phyloP scores from a whole-genome alignment of 2,797 vertebrate species.

The Carapus acus region DNA sequence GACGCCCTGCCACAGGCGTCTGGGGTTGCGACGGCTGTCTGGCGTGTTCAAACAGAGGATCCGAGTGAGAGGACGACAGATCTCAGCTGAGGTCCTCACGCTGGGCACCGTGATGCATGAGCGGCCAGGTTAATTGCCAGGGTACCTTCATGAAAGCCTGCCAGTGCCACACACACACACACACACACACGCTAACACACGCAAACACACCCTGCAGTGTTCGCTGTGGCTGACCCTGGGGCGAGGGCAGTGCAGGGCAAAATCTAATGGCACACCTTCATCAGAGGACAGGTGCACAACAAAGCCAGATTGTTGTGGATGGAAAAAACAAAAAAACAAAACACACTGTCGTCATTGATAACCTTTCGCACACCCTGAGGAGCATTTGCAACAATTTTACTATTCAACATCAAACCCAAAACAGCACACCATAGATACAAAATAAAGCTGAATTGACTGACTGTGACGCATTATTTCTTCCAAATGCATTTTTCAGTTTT shows the following conservation, averaged over 20 bases:
- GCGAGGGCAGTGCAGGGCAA: constrained; percentile 2
- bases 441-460: too few species aligned
- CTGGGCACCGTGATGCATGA: constrained; percentile 11
- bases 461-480: too few species aligned
- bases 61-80: too few species aligned
- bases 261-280: constrained; percentile 9
- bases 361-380: not conserved
- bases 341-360: too few species aligned
- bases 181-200: too few species aligned
- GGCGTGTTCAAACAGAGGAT: too few species aligned
- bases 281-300: constrained; percentile 23
- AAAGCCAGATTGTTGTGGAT: constrained; percentile 33
- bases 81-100: not conserved
- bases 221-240: too few species aligned
- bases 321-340: not conserved
- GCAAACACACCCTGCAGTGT: too few species aligned
- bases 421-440: too few species aligned
- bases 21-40: not conserved
- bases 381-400: too few species aligned
- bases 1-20: not conserved
- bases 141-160: constrained; percentile 21
- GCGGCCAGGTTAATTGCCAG: constrained; percentile 37
- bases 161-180: too few species aligned
- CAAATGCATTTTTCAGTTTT: not conserved
- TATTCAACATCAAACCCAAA: too few species aligned